A percentile compares a stretch with the other conserved stretches of the same genome.
Conservation (phyloP, 37 sponge, comb jelly and placozoan species). For the Spongia lamella region DNA sequence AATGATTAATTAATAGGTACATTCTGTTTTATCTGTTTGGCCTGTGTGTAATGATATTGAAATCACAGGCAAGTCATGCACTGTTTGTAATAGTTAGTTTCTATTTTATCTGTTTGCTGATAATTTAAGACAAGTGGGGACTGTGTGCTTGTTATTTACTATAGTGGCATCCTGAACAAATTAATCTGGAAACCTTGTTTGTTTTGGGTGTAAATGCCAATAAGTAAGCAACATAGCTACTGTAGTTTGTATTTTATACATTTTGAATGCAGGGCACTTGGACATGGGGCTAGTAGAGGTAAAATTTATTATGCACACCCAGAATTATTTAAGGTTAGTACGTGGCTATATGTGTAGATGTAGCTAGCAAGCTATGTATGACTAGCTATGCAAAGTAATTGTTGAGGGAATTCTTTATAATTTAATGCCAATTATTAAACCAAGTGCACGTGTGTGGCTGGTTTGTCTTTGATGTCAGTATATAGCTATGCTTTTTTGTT, state of each 20-base stretch:
- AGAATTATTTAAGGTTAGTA: slow-evolving; percentile 76
- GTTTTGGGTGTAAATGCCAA: slow-evolving; percentile 78
- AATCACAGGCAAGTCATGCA: too few species aligned
- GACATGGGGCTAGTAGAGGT: slow-evolving; percentile 74
- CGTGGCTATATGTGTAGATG: background rate
- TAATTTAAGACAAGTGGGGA: background rate
- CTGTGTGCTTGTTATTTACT: slow-evolving; percentile 15
- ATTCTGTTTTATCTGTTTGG: too few species aligned
- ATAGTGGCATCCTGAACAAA: slow-evolving; percentile 73
- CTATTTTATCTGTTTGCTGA: too few species aligned
- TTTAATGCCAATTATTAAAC: too few species aligned
- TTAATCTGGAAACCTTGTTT: slow-evolving; percentile 48
- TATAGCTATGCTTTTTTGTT: background rate
- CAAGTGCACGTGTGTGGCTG: background rate
- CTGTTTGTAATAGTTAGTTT: background rate
- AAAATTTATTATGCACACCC: slow-evolving; percentile 83
- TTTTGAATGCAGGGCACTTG: slow-evolving; percentile 51
- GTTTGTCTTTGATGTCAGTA: background rate
- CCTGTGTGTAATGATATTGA: too few species aligned
- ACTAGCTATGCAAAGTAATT: slow-evolving; percentile 13
- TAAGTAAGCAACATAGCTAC: slow-evolving; percentile 50
- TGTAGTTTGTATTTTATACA: background rate
- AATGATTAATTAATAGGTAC: too few species aligned
- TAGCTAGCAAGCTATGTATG: background rate
- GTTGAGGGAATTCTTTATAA: too few species aligned